phyloP scores from a whole-genome alignment of 2,888 invertebrate genomes.

The Epinotia demarniana region DNA sequence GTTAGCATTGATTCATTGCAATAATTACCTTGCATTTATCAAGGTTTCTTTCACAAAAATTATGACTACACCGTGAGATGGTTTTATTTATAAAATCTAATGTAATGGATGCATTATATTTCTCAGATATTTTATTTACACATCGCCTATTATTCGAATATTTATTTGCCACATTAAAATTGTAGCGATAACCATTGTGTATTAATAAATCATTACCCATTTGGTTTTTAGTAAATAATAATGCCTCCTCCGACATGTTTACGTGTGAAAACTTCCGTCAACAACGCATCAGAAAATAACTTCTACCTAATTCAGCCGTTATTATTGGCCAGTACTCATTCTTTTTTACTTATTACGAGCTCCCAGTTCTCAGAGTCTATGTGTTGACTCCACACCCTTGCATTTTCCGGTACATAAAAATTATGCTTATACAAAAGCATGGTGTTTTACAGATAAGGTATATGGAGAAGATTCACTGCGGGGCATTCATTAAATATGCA shows the following conservation, averaged over 20 bases:
- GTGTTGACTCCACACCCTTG: too few relatives aligned
- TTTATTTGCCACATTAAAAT: constrained; percentile 19
- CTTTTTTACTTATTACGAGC: too few relatives aligned
- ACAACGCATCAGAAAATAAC: too few relatives aligned
- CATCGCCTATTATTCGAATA: constrained; percentile 6
- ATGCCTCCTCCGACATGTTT: not conserved
- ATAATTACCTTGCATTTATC: constrained; percentile 18
- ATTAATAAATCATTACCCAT: constrained; percentile 2
- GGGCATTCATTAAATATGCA: not conserved
- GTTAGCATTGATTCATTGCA: constrained; percentile 14
- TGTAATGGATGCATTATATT: constrained; percentile 3
- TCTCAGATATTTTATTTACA: not conserved
- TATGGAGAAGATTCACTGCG: too few relatives aligned
- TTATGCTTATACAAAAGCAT: too few relatives aligned
- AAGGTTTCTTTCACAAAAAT: constrained; percentile 7
- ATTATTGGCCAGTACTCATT: too few relatives aligned
- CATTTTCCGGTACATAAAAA: too few relatives aligned
- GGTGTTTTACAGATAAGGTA: too few relatives aligned
- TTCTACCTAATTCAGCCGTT: too few relatives aligned
- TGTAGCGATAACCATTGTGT: constrained; percentile 14
- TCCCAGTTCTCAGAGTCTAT: too few relatives aligned
- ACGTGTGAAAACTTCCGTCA: not conserved
- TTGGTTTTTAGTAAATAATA: constrained; percentile 1
- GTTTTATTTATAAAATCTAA: constrained; percentile 4
- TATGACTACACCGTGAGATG: not conserved